Base-by-base conservation (phyloP, 2,888 invertebrate species). In the Augiades crinisus region DNA sequence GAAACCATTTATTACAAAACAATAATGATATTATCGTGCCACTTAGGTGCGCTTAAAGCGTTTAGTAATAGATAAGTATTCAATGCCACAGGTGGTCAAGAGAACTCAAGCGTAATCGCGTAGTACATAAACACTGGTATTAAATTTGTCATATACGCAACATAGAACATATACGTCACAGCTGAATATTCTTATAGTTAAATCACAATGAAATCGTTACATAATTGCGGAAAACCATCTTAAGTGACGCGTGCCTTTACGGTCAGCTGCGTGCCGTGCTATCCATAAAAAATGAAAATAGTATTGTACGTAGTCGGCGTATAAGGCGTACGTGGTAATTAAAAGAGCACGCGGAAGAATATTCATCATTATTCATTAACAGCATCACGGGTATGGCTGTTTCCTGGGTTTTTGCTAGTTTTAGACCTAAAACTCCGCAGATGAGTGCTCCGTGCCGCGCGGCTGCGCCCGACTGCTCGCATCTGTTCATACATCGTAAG, bases 361-460 rank as follows among this genome's bases (percentile, higher is more conserved):
- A 71, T 75, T 72, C 68, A 75, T 47, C 70, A 74, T 72, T 79
- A 82, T 83, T 84, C 75, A 85, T 84, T 75, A 84, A 63, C 70
- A 77, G 70, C 78, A 80, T 80, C 78, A 70, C 68, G 65, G 66
- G 49, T 22, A 33, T 50, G 59, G 57, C 52, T 57, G 71, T 68
- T 88, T 88, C 85, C 87, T 84, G 63, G 74, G 77, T 85, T 86
- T 50, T 50, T 50, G 31, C 41, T 24, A 34, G 3, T 43, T 88
- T 86, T 85, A 69, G 74, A 65, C 53, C 50, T 63, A 58, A 64
- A 64, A 57, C 56, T 52, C 46, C 30, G 59, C 56, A 62, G 63
- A 67, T 56, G 60, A 65, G 60, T 55, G 57, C 73, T 68, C 80
- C 82, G 80, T 81, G 83, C 70, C 61, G 60, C 55, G 45, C 55